These are phyloP conservation scores for Teleogryllus oceanicus DNA, from an alignment of 2,888 invertebrate species.

Conservation along the genomic window DNA sequence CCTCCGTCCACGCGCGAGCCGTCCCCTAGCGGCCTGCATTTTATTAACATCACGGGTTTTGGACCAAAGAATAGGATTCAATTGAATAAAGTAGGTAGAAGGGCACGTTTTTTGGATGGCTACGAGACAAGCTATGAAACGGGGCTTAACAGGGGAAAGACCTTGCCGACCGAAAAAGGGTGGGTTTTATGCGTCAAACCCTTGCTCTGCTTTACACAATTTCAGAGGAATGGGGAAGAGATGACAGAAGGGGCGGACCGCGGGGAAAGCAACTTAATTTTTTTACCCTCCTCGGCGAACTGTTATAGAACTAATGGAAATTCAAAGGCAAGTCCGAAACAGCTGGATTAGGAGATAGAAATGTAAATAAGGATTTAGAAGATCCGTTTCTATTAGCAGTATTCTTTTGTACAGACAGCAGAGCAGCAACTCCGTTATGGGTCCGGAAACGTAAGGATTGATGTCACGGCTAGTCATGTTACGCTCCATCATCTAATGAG, in stretches of 20 bases:
- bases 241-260: not conserved
- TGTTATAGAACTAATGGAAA: not conserved
- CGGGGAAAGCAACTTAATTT: conserved; percentile 3
- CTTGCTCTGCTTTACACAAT: not conserved
- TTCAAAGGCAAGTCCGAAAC: not conserved
- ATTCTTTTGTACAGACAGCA: not conserved
- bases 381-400: not conserved
- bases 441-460: too few relatives aligned
- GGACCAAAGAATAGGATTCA: conserved; percentile 18
- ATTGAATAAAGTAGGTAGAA: not conserved
- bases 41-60: not conserved
- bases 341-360: not conserved
- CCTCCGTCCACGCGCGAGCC: conserved; percentile 6
- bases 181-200: conserved; percentile 4
- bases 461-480: too few relatives aligned
- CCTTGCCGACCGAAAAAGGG: not conserved
- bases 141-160: not conserved
- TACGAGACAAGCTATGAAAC: conserved; percentile 7
- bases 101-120: not conserved
- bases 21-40: not conserved
- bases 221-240: not conserved
- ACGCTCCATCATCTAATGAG: too few relatives aligned
- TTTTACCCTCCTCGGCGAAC: conserved; percentile 5
- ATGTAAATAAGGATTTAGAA: not conserved
- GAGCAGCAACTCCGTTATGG: not conserved